A percentile compares a stretch with the other conserved stretches of the same genome.
Evolutionary conservation across 2,113 vertebrate species (phyloP).

Genomic region (Camelus dromedarius): DNA sequence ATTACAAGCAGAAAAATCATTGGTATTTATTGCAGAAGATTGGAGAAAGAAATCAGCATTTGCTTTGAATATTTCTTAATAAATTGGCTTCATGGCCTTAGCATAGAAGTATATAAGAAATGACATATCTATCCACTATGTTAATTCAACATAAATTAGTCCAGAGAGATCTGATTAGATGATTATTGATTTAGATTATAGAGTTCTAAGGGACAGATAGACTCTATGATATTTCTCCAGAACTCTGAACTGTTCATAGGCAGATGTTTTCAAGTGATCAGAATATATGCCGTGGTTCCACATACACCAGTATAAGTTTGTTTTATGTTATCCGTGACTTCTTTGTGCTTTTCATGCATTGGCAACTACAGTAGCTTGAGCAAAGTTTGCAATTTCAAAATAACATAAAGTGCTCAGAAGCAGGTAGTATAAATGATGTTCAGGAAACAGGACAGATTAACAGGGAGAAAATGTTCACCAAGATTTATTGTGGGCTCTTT

Average conservation of each 20-base stretch:
- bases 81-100: background rate
- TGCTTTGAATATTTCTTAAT: background rate
- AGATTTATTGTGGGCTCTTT: constrained; percentile 16
- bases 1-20: background rate
- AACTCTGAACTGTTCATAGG: background rate
- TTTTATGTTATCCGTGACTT: constrained; percentile 51
- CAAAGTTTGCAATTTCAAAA: constrained; percentile 67
- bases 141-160: constrained; percentile 66
- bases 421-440: constrained; percentile 51
- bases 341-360: background rate
- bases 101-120: constrained; percentile 41
- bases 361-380: constrained; percentile 31
- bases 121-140: background rate
- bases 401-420: constrained; percentile 61
- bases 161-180: constrained; percentile 72
- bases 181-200: constrained; percentile 66
- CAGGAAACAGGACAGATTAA: constrained; percentile 64
- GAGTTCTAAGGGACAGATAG: constrained; percentile 58
- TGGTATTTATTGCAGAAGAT: background rate
- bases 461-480: background rate
- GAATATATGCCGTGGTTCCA: background rate
- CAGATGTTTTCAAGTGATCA: constrained; percentile 30
- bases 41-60: background rate
- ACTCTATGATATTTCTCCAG: constrained; percentile 54
- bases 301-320: background rate